Conservation (phyloP, 2,888 invertebrate genomes). For the Phymatocera aterrima region DNA sequence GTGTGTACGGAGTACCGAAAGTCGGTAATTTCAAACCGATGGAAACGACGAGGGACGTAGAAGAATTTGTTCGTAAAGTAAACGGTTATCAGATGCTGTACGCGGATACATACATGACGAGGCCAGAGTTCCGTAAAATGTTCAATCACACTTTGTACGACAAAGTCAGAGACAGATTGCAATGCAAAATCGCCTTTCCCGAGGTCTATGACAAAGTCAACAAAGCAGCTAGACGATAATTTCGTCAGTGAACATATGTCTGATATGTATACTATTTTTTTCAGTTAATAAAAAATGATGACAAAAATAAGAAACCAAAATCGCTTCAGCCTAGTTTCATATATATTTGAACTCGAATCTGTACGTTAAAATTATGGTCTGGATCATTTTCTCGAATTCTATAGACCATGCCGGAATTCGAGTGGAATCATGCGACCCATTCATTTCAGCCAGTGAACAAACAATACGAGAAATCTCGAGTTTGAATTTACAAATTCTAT, state of each 20-base stretch:
- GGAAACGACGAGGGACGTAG: slow-evolving; percentile 82
- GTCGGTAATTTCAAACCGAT: slow-evolving; percentile 79
- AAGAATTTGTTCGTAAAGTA: slow-evolving; percentile 82
- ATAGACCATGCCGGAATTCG: too few relatives aligned
- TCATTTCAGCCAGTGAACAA: too few relatives aligned
- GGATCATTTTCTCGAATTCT: too few relatives aligned
- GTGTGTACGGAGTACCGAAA: slow-evolving; percentile 87
- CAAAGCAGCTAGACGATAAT: slow-evolving; percentile 21
- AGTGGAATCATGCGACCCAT: too few relatives aligned
- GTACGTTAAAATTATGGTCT: too few relatives aligned
- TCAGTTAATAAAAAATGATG: too few relatives aligned
- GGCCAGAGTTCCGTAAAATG: slow-evolving; percentile 86
- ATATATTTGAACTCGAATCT: too few relatives aligned
- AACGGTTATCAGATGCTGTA: slow-evolving; percentile 90
- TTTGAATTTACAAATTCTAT: too few relatives aligned
- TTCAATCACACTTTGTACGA: slow-evolving; percentile 88
- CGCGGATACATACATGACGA: slow-evolving; percentile 86
- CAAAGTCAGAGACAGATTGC: slow-evolving; percentile 77
- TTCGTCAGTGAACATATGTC: too few relatives aligned
- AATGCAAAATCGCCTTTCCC: slow-evolving; percentile 85
- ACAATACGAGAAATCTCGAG: too few relatives aligned
- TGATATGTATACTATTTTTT: too few relatives aligned
- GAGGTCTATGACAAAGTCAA: slow-evolving; percentile 88
- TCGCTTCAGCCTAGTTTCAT: too few relatives aligned
- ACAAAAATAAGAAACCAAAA: not conserved